A percentile compares a stretch with the other conserved stretches of the same genome.
These are phyloP conservation scores for Drosophila setosimentum DNA, from an alignment of 2,888 invertebrate species.

Conservation along the genomic window DNA sequence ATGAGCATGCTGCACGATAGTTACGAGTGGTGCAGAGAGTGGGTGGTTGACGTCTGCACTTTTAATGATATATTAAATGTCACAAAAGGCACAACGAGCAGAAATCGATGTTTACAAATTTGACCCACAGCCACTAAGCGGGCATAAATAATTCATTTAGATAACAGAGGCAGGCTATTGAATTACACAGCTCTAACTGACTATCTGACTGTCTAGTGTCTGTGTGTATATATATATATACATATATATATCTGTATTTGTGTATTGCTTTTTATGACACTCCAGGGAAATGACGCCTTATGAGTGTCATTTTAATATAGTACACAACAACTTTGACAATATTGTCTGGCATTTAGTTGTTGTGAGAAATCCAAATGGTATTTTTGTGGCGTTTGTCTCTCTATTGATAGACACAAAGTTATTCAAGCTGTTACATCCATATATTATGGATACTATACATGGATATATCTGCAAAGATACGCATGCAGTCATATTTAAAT, in stretches of 20 bases:
- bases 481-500: constrained; percentile 16
- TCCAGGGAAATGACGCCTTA: constrained; percentile 70
- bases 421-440: constrained; percentile 37
- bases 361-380: constrained; percentile 56
- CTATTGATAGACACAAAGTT: constrained; percentile 63
- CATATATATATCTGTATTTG: constrained; percentile 2
- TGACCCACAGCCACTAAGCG: constrained; percentile 33
- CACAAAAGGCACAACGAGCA: constrained; percentile 43
- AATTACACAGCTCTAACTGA: constrained; percentile 31
- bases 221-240: background rate
- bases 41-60: constrained; percentile 16
- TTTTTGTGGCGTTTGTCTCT: constrained; percentile 60
- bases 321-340: constrained; percentile 65
- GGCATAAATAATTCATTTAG: constrained; percentile 71
- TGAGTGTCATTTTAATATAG: constrained; percentile 65
- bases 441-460: background rate
- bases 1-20: constrained; percentile 4
- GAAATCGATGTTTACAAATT: constrained; percentile 55
- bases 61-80: constrained; percentile 60
- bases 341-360: constrained; percentile 46
- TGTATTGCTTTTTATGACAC: constrained; percentile 63
- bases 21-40: background rate
- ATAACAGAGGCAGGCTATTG: constrained; percentile 46
- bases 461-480: constrained; percentile 8
- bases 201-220: constrained; percentile 6